Percentiles rank a stretch among this genome's conserved stretches.
Conservation (phyloP, 1,140 invertebrate species). For the Ceratina calcarata region DNA sequence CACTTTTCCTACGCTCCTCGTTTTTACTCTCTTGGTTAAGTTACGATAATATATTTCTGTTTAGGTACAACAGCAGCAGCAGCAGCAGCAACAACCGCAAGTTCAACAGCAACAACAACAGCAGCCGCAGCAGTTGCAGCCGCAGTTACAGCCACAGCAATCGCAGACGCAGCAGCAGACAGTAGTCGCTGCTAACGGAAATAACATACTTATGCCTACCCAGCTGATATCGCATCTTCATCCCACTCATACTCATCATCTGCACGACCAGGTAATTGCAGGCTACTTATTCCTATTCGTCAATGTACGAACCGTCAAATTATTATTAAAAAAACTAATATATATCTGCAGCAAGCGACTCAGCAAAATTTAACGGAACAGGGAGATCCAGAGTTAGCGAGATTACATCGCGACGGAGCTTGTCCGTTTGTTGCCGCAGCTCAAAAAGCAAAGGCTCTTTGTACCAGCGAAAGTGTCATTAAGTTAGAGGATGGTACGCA, state of each 20-base stretch:
- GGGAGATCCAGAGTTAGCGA: slow-evolving; percentile 69
- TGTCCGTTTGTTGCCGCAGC: slow-evolving; percentile 76
- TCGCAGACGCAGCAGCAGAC: slow-evolving; percentile 62
- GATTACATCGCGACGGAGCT: slow-evolving; percentile 71
- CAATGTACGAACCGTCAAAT: neutral
- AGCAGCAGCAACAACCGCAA: slow-evolving; percentile 71
- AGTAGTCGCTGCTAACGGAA: slow-evolving; percentile 68
- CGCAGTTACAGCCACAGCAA: slow-evolving; percentile 66
- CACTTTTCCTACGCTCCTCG: neutral
- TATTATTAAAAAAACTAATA: neutral
- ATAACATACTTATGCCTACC: slow-evolving; percentile 71
- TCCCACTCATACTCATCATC: slow-evolving; percentile 71
- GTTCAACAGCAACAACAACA: neutral
- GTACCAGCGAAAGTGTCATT: slow-evolving; percentile 73
- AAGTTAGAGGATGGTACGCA: slow-evolving; percentile 78
- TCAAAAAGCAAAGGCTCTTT: slow-evolving; percentile 72
- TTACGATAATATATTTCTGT: neutral
- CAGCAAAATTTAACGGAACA: slow-evolving; percentile 70
- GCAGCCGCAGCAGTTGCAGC: slow-evolving; percentile 66
- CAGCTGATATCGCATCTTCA: slow-evolving; percentile 79
- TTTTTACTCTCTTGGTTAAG: neutral
- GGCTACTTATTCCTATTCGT: neutral
- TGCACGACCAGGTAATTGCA: slow-evolving; percentile 70
- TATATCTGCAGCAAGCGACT: slow-evolving; percentile 58
- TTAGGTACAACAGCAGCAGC: slow-evolving; percentile 79